These are phyloP conservation scores for Trachelus troglodyta DNA, from an alignment of 2,888 invertebrate species.

Conservation along the genomic window DNA sequence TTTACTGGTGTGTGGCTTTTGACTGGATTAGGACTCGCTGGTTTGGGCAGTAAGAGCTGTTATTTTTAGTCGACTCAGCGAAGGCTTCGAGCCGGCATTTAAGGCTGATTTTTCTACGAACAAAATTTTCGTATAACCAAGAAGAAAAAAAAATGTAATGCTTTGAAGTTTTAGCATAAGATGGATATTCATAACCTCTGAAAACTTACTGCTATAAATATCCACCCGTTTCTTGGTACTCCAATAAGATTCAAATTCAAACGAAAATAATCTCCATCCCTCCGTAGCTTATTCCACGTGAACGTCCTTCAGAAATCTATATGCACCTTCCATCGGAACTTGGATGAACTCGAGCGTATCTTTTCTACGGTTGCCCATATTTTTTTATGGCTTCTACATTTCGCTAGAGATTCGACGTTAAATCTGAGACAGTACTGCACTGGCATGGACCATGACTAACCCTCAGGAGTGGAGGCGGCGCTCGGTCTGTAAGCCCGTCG, in stretches of 20 bases:
- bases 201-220: background rate
- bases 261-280: background rate
- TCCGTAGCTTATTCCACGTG: background rate
- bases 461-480: constrained; percentile 17
- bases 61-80: constrained; percentile 28
- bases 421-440: background rate
- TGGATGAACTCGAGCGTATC: background rate
- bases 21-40: constrained; percentile 27
- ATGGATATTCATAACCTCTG: background rate
- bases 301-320: background rate
- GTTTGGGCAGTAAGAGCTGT: constrained; percentile 11
- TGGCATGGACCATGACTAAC: constrained; percentile 15
- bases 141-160: background rate
- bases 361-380: background rate
- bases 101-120: background rate
- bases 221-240: background rate
- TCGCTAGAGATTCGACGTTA: constrained; percentile 2
- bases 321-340: background rate
- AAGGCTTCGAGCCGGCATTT: constrained; percentile 16
- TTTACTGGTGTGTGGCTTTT: constrained; percentile 34
- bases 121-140: background rate
- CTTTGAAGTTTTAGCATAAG: background rate
- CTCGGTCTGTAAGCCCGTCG: constrained; percentile 7
- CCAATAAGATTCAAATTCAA: background rate
- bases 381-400: constrained; percentile 4